phyloP scores from a whole-genome alignment of 2,797 vertebrate species.

The Gymnoscopelus microlampas region DNA sequence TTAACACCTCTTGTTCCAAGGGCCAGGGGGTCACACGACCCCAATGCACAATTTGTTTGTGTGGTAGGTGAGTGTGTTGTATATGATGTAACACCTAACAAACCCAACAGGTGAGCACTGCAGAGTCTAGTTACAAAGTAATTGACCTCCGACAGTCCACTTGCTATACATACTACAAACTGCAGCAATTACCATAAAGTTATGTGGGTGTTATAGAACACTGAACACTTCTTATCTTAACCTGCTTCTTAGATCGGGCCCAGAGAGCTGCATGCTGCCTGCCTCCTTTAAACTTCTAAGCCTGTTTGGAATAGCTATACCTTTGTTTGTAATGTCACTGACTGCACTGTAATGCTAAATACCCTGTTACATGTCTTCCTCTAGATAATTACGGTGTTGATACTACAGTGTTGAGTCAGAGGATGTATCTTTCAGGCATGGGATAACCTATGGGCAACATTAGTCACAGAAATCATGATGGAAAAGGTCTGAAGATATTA shows the following conservation, averaged over 20 bases:
- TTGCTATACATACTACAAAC: constrained; percentile 21
- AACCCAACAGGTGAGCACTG: constrained; percentile 11
- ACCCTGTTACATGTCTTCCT: constrained; percentile 10
- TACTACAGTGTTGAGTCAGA: neutral
- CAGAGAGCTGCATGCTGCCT: constrained; percentile 4
- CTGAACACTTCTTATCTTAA: constrained; percentile 30
- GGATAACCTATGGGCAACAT: neutral
- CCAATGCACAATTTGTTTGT: constrained; percentile 30
- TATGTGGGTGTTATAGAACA: constrained; percentile 20
- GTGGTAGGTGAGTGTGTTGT: constrained; percentile 20
- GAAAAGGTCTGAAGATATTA: constrained; percentile 2
- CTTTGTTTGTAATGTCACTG: constrained; percentile 14
- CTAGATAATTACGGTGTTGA: neutral
- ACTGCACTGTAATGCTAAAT: constrained; percentile 18
- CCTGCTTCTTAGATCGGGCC: constrained; percentile 26
- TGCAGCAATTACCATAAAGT: constrained; percentile 47
- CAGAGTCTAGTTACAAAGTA: constrained; percentile 36
- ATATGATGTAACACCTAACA: constrained; percentile 47
- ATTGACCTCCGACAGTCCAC: constrained; percentile 35
- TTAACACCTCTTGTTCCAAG: constrained; percentile 64
- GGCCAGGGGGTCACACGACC: constrained; percentile 45
- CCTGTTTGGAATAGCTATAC: constrained; percentile 7
- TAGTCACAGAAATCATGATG: neutral
- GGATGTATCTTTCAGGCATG: neutral
- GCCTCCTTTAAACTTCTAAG: constrained; percentile 16